These are phyloP conservation scores for Papilio demoleus DNA, from an alignment of 2,888 invertebrate genomes.

Conservation along the genomic window DNA sequence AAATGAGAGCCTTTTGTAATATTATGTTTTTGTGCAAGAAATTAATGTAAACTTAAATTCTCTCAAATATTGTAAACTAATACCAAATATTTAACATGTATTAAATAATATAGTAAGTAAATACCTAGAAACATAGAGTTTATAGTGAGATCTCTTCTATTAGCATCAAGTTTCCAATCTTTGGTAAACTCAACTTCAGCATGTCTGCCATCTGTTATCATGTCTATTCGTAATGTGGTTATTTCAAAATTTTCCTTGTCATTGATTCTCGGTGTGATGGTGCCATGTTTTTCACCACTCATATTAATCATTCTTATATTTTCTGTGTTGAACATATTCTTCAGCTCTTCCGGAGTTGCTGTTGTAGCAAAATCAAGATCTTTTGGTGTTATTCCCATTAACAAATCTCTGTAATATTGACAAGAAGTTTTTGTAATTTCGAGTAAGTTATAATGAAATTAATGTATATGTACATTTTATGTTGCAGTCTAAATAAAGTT, in stretches of 20 bases:
- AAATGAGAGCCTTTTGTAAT: not conserved
- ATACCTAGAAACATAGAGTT: slow-evolving; percentile 97
- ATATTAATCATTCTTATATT: slow-evolving; percentile 95
- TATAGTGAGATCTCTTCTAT: slow-evolving; percentile 97
- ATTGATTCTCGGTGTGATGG: slow-evolving; percentile 97
- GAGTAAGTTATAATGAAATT: not conserved
- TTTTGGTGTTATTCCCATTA: slow-evolving; percentile 90
- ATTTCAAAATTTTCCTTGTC: slow-evolving; percentile 97
- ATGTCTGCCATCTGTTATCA: slow-evolving; percentile 95
- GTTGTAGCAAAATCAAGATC: slow-evolving; percentile 99
- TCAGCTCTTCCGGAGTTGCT: slow-evolving; percentile 98
- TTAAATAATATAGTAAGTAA: too few species aligned
- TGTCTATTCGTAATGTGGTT: slow-evolving; percentile 96
- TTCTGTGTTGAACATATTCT: slow-evolving; percentile 93
- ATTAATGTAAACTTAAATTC: not conserved
- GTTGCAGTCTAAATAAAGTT: not conserved
- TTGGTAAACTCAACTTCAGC: slow-evolving; percentile 97
- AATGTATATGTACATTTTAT: not conserved
- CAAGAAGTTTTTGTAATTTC: not conserved
- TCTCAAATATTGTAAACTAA: too few species aligned
- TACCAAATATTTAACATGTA: too few species aligned
- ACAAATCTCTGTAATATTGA: slow-evolving; percentile 85
- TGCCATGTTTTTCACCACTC: slow-evolving; percentile 97
- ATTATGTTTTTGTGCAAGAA: not conserved
- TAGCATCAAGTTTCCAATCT: slow-evolving; percentile 96